These are phyloP conservation scores for Hydropotes inermis DNA, from an alignment of 2,113 vertebrate genomes.

Conservation along the genomic window DNA sequence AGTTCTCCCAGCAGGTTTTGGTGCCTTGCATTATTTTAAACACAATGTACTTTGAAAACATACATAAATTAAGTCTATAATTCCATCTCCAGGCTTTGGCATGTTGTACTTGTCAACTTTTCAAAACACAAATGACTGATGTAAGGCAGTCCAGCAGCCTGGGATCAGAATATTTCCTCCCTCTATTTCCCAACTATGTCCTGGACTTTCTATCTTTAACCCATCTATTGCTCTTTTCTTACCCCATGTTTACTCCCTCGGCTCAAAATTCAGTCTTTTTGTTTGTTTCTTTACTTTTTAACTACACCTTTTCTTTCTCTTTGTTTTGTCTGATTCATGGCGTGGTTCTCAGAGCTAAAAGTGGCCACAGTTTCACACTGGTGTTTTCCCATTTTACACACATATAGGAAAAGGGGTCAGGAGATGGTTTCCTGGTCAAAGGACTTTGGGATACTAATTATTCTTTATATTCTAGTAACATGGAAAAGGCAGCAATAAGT, in stretches of 20 bases:
- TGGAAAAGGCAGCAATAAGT: neutral
- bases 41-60: slow-evolving; percentile 59
- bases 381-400: neutral
- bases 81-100: slow-evolving; percentile 56
- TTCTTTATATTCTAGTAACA: neutral
- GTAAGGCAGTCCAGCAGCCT: neutral
- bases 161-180: neutral
- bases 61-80: slow-evolving; percentile 62
- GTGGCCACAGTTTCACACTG: neutral
- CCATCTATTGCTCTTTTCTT: neutral
- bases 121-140: slow-evolving; percentile 28
- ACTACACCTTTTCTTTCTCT: neutral
- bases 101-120: slow-evolving; percentile 37
- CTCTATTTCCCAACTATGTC: neutral
- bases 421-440: neutral
- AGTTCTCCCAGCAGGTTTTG: slow-evolving; percentile 45
- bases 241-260: neutral
- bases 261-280: neutral
- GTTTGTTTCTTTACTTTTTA: neutral
- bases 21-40: slow-evolving; percentile 48
- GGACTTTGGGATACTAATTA: neutral
- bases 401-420: neutral
- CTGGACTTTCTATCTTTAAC: neutral
- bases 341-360: neutral
- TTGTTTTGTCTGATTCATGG: neutral